Percentiles rank a stretch among this genome's conserved stretches.
Conservation (phyloP, 2,797 vertebrate species). For the Clarias fuscus region DNA sequence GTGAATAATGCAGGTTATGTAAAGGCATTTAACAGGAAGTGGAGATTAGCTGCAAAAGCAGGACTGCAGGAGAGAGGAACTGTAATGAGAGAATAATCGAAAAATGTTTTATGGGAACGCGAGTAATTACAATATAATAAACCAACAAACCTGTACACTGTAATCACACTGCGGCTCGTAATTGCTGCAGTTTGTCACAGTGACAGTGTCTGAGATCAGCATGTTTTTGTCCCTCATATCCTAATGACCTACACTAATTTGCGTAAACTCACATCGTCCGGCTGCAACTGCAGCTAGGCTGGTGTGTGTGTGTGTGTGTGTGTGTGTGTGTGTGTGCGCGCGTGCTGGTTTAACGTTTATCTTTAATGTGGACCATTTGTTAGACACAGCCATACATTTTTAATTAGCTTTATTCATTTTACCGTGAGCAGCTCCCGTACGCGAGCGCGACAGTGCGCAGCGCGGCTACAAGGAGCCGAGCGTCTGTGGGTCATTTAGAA, state of each 20-base stretch:
- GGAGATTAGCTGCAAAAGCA: not conserved
- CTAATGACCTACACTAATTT: not conserved
- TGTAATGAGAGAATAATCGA: not conserved
- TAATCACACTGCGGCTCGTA: not conserved
- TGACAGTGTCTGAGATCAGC: not conserved
- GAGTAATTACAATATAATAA: conserved; percentile 26
- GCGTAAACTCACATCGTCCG: not conserved
- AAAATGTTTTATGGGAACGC: not conserved
- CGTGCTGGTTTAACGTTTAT: not conserved
- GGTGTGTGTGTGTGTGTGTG: not conserved
- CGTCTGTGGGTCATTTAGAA: too few relatives aligned
- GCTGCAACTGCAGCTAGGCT: not conserved
- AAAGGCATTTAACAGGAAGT: conserved; percentile 8
- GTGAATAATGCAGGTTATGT: conserved; percentile 5
- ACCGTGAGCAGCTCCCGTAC: not conserved
- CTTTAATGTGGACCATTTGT: not conserved
- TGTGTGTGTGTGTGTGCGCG: not conserved
- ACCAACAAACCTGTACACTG: not conserved
- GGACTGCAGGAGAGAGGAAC: not conserved
- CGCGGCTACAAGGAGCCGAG: too few relatives aligned
- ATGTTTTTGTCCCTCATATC: not conserved
- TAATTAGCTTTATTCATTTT: not conserved
- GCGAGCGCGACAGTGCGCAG: not conserved
- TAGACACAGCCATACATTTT: not conserved
- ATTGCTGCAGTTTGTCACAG: conserved; percentile 8